These are phyloP conservation scores for Trinorchestia longiramus DNA, from an alignment of 1,140 invertebrate genomes.

Conservation along the genomic window DNA sequence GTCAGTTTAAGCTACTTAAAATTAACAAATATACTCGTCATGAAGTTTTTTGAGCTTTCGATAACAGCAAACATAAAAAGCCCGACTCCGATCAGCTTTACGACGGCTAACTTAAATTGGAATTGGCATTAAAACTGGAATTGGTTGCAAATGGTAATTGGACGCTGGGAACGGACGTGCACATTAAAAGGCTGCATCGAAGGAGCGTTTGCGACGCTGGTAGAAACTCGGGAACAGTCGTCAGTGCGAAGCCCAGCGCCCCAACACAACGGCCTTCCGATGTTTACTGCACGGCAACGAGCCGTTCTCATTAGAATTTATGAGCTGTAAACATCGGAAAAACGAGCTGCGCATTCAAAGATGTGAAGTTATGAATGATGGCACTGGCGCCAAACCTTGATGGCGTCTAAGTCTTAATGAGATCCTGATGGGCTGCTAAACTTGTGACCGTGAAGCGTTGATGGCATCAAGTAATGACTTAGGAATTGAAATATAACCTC, in stretches of 20 bases:
- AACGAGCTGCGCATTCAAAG: neutral
- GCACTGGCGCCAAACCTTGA: neutral
- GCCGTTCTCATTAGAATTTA: neutral
- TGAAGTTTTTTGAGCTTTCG: neutral
- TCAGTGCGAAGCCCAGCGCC: neutral
- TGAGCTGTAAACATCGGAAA: neutral
- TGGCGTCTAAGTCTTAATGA: neutral
- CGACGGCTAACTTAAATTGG: constrained; percentile 6
- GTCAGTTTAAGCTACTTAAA: neutral
- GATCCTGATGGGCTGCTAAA: neutral
- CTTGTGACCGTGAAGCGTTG: neutral
- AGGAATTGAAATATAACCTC: neutral
- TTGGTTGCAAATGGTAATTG: neutral
- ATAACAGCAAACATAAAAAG: neutral
- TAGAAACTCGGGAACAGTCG: neutral
- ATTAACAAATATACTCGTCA: neutral
- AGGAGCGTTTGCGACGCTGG: neutral
- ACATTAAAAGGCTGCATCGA: neutral
- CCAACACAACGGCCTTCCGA: neutral
- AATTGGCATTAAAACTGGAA: neutral
- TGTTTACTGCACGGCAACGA: neutral
- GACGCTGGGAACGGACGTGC: neutral
- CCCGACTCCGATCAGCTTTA: neutral
- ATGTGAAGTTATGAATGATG: neutral
- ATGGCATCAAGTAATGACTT: neutral